These are phyloP conservation scores for Allophyes oxyacanthae DNA, from an alignment of 2,888 invertebrate species.

Conservation along the genomic window DNA sequence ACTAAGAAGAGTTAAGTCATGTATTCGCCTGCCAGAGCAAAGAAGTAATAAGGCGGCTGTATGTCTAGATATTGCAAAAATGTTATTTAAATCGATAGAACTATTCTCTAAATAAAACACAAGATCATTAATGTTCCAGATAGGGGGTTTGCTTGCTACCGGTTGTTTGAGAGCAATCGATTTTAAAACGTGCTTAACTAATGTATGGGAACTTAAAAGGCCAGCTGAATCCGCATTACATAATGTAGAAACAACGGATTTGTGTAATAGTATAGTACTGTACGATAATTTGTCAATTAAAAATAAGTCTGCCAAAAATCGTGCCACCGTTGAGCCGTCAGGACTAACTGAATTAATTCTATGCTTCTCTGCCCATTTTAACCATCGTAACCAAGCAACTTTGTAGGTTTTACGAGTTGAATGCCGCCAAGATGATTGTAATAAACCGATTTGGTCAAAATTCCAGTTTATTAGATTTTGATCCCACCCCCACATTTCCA, in stretches of 20 bases:
- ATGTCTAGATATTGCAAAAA: background rate
- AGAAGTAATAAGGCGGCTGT: constrained; percentile 3
- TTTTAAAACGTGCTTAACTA: constrained; percentile 12
- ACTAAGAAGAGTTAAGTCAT: constrained; percentile 7
- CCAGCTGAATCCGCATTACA: constrained; percentile 12
- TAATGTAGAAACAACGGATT: constrained; percentile 41
- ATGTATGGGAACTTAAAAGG: background rate
- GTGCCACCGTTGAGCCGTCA: background rate
- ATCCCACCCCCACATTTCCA: constrained; percentile 51
- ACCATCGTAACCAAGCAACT: background rate
- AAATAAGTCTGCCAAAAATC: constrained; percentile 31
- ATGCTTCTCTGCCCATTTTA: background rate
- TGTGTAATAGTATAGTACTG: constrained; percentile 41
- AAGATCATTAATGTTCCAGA: constrained; percentile 5
- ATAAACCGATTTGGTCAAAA: background rate
- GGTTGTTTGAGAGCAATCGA: constrained; percentile 8
- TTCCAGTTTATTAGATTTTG: background rate
- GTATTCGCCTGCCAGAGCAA: constrained; percentile 18
- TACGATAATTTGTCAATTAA: constrained; percentile 24
- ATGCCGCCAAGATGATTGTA: constrained; percentile 4
- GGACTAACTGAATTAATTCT: constrained; percentile 20
- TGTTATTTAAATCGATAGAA: background rate
- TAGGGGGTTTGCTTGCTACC: background rate
- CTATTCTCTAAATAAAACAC: background rate
- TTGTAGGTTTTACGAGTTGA: background rate